phyloP scores from a whole-genome alignment of 2,888 invertebrate species.

The Tridacna crocea region DNA sequence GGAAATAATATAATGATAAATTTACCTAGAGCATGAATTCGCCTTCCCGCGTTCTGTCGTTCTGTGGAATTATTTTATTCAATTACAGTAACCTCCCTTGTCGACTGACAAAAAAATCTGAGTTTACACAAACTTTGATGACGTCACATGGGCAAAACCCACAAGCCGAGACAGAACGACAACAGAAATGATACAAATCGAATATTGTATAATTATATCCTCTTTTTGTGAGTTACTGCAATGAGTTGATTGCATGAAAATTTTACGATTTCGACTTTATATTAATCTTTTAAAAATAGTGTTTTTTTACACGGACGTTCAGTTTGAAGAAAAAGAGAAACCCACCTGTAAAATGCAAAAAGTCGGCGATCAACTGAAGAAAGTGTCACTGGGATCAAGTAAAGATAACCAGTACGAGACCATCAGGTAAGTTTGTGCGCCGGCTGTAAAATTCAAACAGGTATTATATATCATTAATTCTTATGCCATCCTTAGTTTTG shows the following conservation, averaged over 20 bases:
- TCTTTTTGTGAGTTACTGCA: not conserved
- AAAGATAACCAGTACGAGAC: constrained; percentile 22
- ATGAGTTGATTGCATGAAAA: not conserved
- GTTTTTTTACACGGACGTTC: constrained; percentile 8
- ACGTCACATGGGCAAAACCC: not conserved
- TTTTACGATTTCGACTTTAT: not conserved
- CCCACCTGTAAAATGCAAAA: constrained; percentile 39
- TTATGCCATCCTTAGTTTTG: too few species aligned
- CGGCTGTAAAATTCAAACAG: too few species aligned
- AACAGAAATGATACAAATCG: too few species aligned
- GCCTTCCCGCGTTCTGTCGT: constrained; percentile 32
- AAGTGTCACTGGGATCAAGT: constrained; percentile 31
- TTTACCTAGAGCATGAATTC: not conserved
- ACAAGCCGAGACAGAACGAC: too few species aligned
- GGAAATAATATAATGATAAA: not conserved
- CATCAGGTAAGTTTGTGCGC: constrained; percentile 10
- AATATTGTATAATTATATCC: too few species aligned
- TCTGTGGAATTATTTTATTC: not conserved
- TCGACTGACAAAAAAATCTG: not conserved
- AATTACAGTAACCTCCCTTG: constrained; percentile 27
- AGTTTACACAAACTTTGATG: constrained; percentile 20
- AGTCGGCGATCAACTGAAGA: constrained; percentile 45
- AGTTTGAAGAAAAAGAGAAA: constrained; percentile 17
- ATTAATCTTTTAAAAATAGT: not conserved
- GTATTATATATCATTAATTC: too few species aligned